phyloP scores from a whole-genome alignment of 1,140 invertebrate species.

The Gerris buenoi region DNA sequence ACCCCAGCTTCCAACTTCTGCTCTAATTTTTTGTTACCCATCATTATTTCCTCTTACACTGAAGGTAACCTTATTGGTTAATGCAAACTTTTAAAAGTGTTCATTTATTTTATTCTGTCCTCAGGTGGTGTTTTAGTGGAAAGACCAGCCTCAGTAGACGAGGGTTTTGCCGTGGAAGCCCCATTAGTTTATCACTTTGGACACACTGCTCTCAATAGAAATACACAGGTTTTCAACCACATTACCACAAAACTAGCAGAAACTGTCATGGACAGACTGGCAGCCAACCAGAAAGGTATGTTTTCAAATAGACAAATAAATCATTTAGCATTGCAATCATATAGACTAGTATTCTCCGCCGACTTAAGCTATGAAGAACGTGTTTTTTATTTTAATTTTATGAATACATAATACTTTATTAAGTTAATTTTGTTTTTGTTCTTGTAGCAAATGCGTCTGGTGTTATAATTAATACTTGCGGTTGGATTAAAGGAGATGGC shows the following conservation, averaged over 20 bases:
- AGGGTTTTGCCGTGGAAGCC: conserved; percentile 81
- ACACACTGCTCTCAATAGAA: conserved; percentile 59
- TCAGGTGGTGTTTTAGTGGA: conserved; percentile 73
- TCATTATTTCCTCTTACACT: too few species aligned
- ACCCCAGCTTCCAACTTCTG: too few species aligned
- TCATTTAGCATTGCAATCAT: too few species aligned
- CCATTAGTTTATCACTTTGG: conserved; percentile 91
- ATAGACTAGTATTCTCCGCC: too few species aligned
- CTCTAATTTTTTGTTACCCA: too few species aligned
- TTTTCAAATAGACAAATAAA: too few species aligned
- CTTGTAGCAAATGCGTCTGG: conserved; percentile 66
- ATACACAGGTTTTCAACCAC: conserved; percentile 72
- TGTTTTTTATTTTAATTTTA: too few species aligned
- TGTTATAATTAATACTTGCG: conserved; percentile 95
- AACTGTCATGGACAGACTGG: conserved; percentile 67
- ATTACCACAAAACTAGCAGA: conserved; percentile 72
- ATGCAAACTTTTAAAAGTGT: too few species aligned
- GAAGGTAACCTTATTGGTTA: too few species aligned
- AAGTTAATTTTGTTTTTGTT: too few species aligned
- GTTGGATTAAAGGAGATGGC: conserved; percentile 85
- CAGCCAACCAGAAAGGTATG: conserved; percentile 68
- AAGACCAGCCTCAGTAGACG: conserved; percentile 76
- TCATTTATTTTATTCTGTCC: conserved; percentile 15
- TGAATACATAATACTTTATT: too few species aligned
- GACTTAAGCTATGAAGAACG: too few species aligned